Evolutionary conservation across 1,140 invertebrate genomes (phyloP), one percentile per base, ranked within the genome.

Genomic region (Caerostris extrusa): DNA sequence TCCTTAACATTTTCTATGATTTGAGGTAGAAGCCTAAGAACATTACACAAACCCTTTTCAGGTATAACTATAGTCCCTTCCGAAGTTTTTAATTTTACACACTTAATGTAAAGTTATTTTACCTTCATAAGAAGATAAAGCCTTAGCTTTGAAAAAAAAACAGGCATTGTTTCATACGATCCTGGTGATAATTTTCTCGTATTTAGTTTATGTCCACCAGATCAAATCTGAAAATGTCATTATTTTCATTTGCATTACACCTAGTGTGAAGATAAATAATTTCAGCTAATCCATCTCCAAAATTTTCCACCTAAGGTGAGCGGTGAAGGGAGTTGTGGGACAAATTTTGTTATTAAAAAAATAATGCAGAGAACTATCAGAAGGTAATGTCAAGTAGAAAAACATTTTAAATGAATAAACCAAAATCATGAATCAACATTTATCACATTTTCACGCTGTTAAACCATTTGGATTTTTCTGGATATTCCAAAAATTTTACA

Each of bases 391-490:
- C 19, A 91, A 14, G 8, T 81, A 82, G 19, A 91, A 91, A 10
- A 19, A 81, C 71, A 81, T 82, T 14, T 91, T 60, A 10, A 50
- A 10, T 17, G 5, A 17, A 60, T 2, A 10, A 55, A 19, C 14
- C 7, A 55, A 3, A 60, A 71, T 34, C 0, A 57, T 34, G 64
- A 71, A 10, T 3, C 5, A 5, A 8, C 10, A 81, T 91, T 91
- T 82, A 81, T 81, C 60, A 1, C n/a, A 34, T 91, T 81, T 57
- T 50, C 3, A 61, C n/a, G 5, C 64, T 17, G n/a, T 5, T 19
- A 4, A 93, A 57, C 91, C 81, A 93, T 14, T 69, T 85, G 4
- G 86, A 85, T 50, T 93, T 67, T 69, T 93, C 61, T 3, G 82
- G 81, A 69, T 71, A 85, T 50, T 60, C 91, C 3, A 7, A 4